Evolutionary conservation across 2,797 vertebrate genomes (phyloP), one percentile per base, ranked within the genome.

Genomic region (Galaxias olidus): DNA sequence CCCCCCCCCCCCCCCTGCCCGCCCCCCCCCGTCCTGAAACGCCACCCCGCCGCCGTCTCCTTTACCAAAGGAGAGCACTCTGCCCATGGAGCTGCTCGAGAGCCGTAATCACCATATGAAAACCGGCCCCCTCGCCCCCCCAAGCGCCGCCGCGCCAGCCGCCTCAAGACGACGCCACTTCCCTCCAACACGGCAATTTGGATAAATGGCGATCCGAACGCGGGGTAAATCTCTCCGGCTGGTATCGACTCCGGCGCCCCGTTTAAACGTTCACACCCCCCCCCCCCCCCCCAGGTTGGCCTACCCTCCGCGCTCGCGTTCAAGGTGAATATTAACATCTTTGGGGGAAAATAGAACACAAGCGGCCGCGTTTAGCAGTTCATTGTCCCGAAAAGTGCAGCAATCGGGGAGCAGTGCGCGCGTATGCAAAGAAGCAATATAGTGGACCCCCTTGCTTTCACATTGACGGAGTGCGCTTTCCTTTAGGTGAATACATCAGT

Each of bases 401-500:
- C 88, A 87, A 89, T 90, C 86, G 84, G 70, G 74, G 71, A 72
- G 71, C 84, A 67, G 82, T 84, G 84, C 86, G 75, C 77, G 80
- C 67, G 53, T 87, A 89, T 90, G 84, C 87, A 89, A 89, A 91
- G 86, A 74, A 80, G 80, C 77, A 79, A 83, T 74, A 76, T 69
- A 62, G 73, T 69, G 19, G 77, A 86, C 81, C 83, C 75, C 78
- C 71, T 73, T 71, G 82, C 86, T 78, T 84, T 79, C 73, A 78
- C 74, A 61, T 87, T 89, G 83, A 91, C 76, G 77, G 80, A 88
- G 84, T 86, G 82, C 85, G 83, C n/a, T 78, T 42, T 73, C 79
- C 82, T 63, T 67, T 48, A n/a, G 75, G 80, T 91, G 89, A 91
- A 92, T 92, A 90, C 81, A 90, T 91, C 89, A 91, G 58, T 66